Conservation (phyloP, 2,113 vertebrate species). For the Narcine bancroftii region DNA sequence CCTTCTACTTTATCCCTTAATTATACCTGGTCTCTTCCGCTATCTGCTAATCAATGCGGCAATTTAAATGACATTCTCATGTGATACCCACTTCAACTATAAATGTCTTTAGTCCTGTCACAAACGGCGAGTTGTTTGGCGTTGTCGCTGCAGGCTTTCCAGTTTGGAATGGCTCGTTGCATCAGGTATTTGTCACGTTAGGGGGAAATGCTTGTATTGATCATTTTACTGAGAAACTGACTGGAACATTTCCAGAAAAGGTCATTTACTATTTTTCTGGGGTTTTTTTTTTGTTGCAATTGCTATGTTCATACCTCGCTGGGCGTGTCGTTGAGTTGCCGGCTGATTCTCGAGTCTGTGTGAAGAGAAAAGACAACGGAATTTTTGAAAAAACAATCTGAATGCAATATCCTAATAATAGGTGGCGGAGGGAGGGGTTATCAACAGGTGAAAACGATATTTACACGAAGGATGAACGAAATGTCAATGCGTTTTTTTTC, state of each 20-base stretch:
- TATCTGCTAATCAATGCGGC: conserved; percentile 38
- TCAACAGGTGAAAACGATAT: not conserved
- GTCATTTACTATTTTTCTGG: not conserved
- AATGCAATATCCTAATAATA: not conserved
- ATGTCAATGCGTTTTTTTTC: not conserved
- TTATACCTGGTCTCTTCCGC: conserved; percentile 36
- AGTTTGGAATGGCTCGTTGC: not conserved
- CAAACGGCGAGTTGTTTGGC: conserved; percentile 15
- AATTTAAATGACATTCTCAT: conserved; percentile 34
- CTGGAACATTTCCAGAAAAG: not conserved
- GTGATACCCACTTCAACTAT: conserved; percentile 37
- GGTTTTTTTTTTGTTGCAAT: too few relatives aligned
- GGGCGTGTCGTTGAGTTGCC: not conserved
- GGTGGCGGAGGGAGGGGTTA: not conserved
- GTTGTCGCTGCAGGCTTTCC: not conserved
- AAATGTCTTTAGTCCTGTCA: conserved; percentile 21
- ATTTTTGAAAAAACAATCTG: not conserved
- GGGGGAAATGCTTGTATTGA: not conserved
- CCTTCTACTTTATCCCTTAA: conserved; percentile 32
- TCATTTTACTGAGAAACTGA: not conserved
- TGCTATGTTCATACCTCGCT: not conserved
- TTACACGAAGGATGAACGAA: conserved; percentile 1
- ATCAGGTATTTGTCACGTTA: conserved; percentile 15
- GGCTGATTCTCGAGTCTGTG: not conserved
- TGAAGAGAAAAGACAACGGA: not conserved